Conservation (phyloP, 2,888 invertebrate genomes). For the Leucophora obtusa region DNA sequence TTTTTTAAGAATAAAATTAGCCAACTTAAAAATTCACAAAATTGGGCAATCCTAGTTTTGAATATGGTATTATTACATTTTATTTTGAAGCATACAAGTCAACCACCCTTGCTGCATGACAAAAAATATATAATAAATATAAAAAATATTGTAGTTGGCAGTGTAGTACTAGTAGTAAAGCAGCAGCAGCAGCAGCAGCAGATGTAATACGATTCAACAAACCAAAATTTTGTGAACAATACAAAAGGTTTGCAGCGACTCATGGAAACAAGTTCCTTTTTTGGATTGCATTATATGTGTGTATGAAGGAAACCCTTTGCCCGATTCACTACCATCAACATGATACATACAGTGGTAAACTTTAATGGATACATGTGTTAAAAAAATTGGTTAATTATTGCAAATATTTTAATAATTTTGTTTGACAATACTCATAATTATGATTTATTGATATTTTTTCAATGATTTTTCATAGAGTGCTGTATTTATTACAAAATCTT, state of each 20-base stretch:
- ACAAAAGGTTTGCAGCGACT: conserved; percentile 36
- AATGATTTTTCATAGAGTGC: too few relatives aligned
- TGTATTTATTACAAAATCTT: too few relatives aligned
- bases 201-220: conserved; percentile 60
- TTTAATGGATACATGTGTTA: too few relatives aligned
- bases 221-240: conserved; percentile 32
- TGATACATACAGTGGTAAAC: neutral
- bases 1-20: too few relatives aligned
- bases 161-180: conserved; percentile 4
- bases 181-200: conserved; percentile 32
- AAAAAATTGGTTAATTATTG: too few relatives aligned
- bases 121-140: conserved; percentile 3
- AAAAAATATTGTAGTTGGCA: conserved; percentile 25
- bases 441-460: too few relatives aligned
- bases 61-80: conserved; percentile 28
- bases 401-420: too few relatives aligned
- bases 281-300: neutral
- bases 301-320: conserved; percentile 29
- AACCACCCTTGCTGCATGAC: conserved; percentile 30
- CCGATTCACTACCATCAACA: neutral
- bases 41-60: conserved; percentile 37
- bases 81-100: conserved; percentile 45
- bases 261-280: conserved; percentile 40
- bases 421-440: too few relatives aligned
- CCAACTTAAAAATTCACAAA: neutral